Evolutionary conservation across 2,797 vertebrate genomes (phyloP).

Genomic region (Pogonophryne albipinna): DNA sequence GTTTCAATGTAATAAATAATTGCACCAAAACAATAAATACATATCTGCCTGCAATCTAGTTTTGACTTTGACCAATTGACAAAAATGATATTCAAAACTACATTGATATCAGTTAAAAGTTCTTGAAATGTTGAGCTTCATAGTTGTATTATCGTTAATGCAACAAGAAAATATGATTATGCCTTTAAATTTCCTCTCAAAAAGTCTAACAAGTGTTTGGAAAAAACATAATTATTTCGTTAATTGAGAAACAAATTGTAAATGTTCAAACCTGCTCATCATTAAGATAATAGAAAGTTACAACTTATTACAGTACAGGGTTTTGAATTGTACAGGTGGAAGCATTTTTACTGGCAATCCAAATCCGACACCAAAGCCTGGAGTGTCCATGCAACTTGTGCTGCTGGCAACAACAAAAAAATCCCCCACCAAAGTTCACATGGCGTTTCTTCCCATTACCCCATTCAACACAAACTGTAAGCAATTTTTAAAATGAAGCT

Average conservation of each 20-base stretch:
- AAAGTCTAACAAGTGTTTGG: too few species aligned
- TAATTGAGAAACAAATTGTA: not conserved
- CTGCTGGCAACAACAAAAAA: not conserved
- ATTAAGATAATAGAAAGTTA: not conserved
- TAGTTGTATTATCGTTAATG: not conserved
- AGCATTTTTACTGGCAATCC: not conserved
- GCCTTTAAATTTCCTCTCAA: too few species aligned
- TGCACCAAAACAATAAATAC: fast-evolving
- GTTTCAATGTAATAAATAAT: conserved; percentile 1
- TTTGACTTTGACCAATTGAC: not conserved
- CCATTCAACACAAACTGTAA: not conserved
- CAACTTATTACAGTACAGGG: not conserved
- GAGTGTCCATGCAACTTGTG: not conserved
- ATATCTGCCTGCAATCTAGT: not conserved
- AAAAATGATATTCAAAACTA: too few species aligned
- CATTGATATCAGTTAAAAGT: not conserved
- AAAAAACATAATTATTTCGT: too few species aligned
- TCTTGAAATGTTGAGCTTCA: too few species aligned
- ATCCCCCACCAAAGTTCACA: not conserved
- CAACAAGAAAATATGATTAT: not conserved
- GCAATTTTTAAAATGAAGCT: not conserved
- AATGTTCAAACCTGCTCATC: not conserved
- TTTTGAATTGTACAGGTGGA: not conserved
- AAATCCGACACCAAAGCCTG: not conserved
- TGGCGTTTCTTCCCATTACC: not conserved